Percentiles rank a stretch among this genome's conserved stretches.
These are phyloP conservation scores for Muraenolepis orangiensis DNA, from an alignment of 2,797 vertebrate genomes.

Conservation along the genomic window DNA sequence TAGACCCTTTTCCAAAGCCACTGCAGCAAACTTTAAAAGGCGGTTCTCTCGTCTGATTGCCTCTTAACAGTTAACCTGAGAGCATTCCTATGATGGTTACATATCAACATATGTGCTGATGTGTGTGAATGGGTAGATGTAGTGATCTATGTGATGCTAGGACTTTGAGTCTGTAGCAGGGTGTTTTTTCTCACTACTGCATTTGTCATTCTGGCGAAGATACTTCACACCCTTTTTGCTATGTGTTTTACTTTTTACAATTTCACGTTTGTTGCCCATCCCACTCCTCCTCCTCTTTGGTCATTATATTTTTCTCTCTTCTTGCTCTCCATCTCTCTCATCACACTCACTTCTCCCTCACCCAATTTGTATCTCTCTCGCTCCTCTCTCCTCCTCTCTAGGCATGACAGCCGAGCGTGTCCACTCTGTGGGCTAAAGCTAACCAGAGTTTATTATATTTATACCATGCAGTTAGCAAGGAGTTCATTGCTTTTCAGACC, in stretches of 20 bases:
- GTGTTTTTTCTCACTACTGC: neutral
- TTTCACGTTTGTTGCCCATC: neutral
- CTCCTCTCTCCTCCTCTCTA: conserved; percentile 23
- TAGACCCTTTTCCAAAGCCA: conserved; percentile 26
- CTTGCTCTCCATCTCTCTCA: neutral
- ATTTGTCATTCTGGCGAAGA: neutral
- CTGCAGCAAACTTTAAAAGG: conserved; percentile 16
- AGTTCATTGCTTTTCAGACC: conserved; percentile 32
- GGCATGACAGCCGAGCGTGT: conserved; percentile 31
- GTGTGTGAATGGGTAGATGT: conserved; percentile 3
- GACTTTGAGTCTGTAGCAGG: neutral
- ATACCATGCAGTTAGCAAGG: conserved; percentile 55
- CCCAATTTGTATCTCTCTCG: conserved; percentile 44
- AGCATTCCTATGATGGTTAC: conserved; percentile 47
- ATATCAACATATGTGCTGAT: conserved; percentile 39
- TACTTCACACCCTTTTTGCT: neutral
- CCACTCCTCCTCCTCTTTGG: neutral
- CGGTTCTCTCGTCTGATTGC: conserved; percentile 41
- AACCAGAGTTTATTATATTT: conserved; percentile 64
- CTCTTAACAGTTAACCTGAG: conserved; percentile 27
- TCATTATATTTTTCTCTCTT: neutral
- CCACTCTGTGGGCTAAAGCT: conserved; percentile 48
- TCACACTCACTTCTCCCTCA: neutral
- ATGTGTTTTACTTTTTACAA: neutral
- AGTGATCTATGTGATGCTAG: neutral